Evolutionary conservation across 2,797 vertebrate species (phyloP).

Genomic region (Natrix natrix): DNA sequence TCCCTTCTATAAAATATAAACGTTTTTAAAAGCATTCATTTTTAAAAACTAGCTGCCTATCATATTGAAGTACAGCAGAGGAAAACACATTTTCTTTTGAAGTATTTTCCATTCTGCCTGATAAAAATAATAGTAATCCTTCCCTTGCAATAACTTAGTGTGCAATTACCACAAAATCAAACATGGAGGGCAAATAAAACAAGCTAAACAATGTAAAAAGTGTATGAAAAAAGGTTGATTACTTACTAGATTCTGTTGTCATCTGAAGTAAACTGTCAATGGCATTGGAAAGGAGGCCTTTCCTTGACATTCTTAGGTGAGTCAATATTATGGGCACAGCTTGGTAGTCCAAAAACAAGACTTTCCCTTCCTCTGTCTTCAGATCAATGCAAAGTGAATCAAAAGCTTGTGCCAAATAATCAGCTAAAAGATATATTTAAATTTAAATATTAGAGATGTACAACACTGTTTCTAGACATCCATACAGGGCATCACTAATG

Average conservation of each 20-base stretch:
- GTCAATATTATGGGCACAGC: slow-evolving; percentile 76
- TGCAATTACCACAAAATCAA: neutral
- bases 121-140: neutral
- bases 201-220: neutral
- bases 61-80: neutral
- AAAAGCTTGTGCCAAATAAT: slow-evolving; percentile 83
- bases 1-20: neutral
- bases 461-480: neutral
- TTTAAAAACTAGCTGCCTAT: neutral
- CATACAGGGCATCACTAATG: neutral
- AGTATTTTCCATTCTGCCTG: neutral
- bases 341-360: slow-evolving; percentile 81
- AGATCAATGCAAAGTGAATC: slow-evolving; percentile 77
- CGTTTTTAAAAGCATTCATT: neutral
- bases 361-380: slow-evolving; percentile 79
- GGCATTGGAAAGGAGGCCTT: slow-evolving; percentile 73
- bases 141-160: neutral
- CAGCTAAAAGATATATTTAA: slow-evolving; percentile 73
- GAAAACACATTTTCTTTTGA: neutral
- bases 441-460: slow-evolving; percentile 26
- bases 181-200: neutral
- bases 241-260: slow-evolving; percentile 83
- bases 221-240: neutral
- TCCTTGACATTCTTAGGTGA: slow-evolving; percentile 73
- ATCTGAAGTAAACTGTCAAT: slow-evolving; percentile 86